These are phyloP conservation scores for Lepas anatifera DNA, from an alignment of 2,888 invertebrate genomes.

Conservation along the genomic window DNA sequence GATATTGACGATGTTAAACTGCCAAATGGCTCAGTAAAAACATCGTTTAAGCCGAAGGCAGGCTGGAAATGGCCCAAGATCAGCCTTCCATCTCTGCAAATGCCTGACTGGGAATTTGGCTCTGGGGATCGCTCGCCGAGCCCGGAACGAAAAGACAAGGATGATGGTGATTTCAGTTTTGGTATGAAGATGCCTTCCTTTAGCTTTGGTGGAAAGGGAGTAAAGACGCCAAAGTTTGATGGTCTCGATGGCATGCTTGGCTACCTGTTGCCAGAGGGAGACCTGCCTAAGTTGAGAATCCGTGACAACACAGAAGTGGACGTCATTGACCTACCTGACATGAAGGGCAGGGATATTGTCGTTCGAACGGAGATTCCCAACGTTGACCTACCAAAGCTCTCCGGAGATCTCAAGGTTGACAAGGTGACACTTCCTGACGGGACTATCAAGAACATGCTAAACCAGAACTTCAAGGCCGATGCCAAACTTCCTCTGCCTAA, in stretches of 20 bases:
- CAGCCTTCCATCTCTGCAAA: background rate
- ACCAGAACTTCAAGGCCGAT: background rate
- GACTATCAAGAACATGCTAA: background rate
- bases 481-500: background rate
- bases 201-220: background rate
- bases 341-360: background rate
- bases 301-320: slow-evolving; percentile 3
- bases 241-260: background rate
- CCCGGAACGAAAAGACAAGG: background rate
- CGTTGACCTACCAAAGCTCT: background rate
- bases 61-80: background rate
- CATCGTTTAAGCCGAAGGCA: background rate
- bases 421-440: background rate
- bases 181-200: background rate
- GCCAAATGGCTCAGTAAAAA: background rate
- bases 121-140: background rate
- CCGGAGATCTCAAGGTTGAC: background rate
- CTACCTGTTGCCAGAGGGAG: background rate
- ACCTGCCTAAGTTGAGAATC: background rate
- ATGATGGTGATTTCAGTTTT: background rate
- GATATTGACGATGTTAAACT: background rate
- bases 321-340: background rate
- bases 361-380: background rate
- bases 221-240: background rate
- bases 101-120: background rate